Evolutionary conservation across 1,140 invertebrate species (phyloP).

Genomic region (Bicyclus anynana): DNA sequence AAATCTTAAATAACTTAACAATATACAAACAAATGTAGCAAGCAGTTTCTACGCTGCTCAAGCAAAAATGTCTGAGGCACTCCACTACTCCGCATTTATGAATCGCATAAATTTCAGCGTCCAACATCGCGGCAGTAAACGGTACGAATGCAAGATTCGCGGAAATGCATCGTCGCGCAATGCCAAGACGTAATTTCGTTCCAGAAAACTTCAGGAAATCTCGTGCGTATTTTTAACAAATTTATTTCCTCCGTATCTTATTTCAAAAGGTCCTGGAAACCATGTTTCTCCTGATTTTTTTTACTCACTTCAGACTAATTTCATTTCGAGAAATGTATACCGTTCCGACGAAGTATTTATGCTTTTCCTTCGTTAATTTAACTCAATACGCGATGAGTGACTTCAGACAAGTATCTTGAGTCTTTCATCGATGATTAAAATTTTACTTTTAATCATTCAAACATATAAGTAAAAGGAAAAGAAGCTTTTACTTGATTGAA

Average conservation of each 20-base stretch:
- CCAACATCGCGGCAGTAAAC: slow-evolving; percentile 6
- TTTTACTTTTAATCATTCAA: too few relatives aligned
- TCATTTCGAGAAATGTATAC: too few relatives aligned
- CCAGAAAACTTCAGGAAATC: slow-evolving; percentile 6
- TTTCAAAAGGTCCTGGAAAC: background rate
- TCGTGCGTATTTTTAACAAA: slow-evolving; percentile 3
- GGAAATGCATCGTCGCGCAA: slow-evolving; percentile 4
- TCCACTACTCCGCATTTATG: background rate
- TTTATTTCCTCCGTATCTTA: background rate
- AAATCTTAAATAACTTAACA: background rate
- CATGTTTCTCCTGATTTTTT: background rate
- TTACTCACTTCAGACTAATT: too few relatives aligned
- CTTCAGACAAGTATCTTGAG: too few relatives aligned
- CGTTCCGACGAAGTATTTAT: too few relatives aligned
- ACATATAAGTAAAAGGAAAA: too few relatives aligned
- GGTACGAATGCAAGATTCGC: slow-evolving; percentile 9
- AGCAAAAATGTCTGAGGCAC: background rate
- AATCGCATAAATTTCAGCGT: slow-evolving; percentile 7
- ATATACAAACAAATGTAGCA: background rate
- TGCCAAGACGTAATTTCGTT: slow-evolving; percentile 5
- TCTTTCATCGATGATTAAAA: too few relatives aligned
- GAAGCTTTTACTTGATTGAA: too few relatives aligned
- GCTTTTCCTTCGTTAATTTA: too few relatives aligned
- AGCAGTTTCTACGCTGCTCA: background rate
- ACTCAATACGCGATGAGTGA: too few relatives aligned